Percentiles rank a stretch among this genome's conserved stretches.
Evolutionary conservation across 2,113 vertebrate genomes (phyloP).

Genomic region (Hypanus sabinus): DNA sequence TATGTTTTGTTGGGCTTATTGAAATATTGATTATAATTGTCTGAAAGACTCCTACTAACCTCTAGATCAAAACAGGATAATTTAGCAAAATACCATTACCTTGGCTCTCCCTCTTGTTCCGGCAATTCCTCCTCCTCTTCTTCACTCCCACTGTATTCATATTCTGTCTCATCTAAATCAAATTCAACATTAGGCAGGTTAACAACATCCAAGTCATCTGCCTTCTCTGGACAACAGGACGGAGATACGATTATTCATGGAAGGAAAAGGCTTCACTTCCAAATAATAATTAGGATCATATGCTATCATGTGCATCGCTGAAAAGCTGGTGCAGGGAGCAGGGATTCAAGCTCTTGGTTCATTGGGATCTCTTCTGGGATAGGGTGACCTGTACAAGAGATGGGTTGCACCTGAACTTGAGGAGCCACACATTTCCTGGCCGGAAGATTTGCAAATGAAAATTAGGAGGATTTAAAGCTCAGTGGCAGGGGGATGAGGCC

Average conservation of each 20-base stretch:
- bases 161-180: constrained; percentile 85
- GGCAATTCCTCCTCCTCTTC: constrained; percentile 95
- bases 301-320: too few species aligned
- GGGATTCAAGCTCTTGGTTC: too few species aligned
- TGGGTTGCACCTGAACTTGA: too few species aligned
- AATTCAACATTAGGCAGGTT: constrained; percentile 11
- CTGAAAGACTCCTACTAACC: neutral
- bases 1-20: neutral
- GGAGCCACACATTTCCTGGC: too few species aligned
- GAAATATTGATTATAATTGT: neutral
- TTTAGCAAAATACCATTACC: constrained; percentile 55
- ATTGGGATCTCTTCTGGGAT: too few species aligned
- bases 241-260: neutral
- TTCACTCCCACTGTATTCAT: constrained; percentile 97
- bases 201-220: neutral
- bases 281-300: neutral
- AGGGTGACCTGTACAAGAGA: too few species aligned
- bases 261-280: neutral
- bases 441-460: too few species aligned
- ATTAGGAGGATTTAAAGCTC: too few species aligned
- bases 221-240: neutral
- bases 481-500: too few species aligned
- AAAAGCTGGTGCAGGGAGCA: too few species aligned
- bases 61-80: neutral
- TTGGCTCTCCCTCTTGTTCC: constrained; percentile 96